Conservation (phyloP, 2,113 vertebrate genomes). For the Clarias batrachus region DNA sequence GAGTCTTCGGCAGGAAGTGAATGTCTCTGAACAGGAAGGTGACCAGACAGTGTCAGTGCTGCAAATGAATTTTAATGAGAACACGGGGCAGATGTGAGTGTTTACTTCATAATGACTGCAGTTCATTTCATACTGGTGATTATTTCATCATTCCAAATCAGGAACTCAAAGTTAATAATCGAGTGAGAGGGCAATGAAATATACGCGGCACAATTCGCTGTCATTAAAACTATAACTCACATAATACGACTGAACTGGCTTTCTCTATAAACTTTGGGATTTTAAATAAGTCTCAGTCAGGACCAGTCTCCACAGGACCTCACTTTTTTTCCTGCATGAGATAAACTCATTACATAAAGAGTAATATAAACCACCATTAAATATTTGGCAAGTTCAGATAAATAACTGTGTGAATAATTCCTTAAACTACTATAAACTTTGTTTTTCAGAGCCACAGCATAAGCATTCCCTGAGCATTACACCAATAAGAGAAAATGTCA, state of each 20-base stretch:
- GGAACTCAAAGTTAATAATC: not conserved
- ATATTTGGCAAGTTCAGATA: not conserved
- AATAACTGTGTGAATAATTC: not conserved
- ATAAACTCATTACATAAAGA: not conserved
- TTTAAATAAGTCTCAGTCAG: not conserved
- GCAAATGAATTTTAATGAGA: conserved; percentile 17
- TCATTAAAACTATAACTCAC: not conserved
- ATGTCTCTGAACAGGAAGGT: not conserved
- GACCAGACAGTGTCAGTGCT: not conserved
- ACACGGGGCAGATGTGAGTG: not conserved
- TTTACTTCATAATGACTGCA: not conserved
- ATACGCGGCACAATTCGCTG: not conserved
- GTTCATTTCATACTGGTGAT: conserved; percentile 8
- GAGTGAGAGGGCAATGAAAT: not conserved
- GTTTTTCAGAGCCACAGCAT: not conserved
- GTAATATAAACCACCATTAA: not conserved
- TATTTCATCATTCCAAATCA: conserved; percentile 16
- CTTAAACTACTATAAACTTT: not conserved
- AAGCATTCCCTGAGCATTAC: not conserved
- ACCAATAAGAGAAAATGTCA: not conserved
- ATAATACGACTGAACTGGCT: not conserved
- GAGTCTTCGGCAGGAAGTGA: not conserved
- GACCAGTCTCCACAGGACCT: not conserved
- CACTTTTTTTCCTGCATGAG: not conserved
- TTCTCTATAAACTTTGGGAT: not conserved